Evolutionary conservation across 2,113 vertebrate species (phyloP).

Genomic region (Cepphus grylle): DNA sequence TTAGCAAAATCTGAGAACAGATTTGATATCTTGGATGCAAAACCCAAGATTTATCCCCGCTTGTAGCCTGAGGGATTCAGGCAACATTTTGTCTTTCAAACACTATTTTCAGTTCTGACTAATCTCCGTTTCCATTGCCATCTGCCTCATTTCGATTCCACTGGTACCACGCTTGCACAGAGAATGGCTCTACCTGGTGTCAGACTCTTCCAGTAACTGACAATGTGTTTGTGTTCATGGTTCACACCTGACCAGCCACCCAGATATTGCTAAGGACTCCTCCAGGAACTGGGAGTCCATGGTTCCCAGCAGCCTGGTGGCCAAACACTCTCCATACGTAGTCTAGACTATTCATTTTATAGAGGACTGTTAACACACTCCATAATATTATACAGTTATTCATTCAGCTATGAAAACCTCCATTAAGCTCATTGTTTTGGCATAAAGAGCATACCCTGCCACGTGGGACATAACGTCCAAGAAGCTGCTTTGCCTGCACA

Average conservation of each 20-base stretch:
- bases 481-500: not conserved
- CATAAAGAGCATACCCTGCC: not conserved
- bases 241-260: not conserved
- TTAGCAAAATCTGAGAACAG: not conserved
- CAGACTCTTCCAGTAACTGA: not conserved
- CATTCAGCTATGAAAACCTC: not conserved
- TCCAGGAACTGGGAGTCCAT: not conserved
- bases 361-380: not conserved
- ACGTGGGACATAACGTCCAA: rapidly evolving
- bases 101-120: not conserved
- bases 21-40: not conserved
- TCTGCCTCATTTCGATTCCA: rapidly evolving
- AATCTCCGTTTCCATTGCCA: not conserved
- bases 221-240: not conserved
- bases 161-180: not conserved
- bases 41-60: not conserved
- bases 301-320: not conserved
- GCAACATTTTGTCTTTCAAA: not conserved
- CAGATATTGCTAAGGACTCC: not conserved
- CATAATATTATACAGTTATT: not conserved
- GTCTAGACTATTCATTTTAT: not conserved
- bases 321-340: not conserved
- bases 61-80: not conserved
- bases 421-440: not conserved
- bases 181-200: not conserved